Evolutionary conservation across 1,140 invertebrate species (phyloP), one percentile per base, ranked within the genome.

Genomic region (Fragariocoptes setiger): DNA sequence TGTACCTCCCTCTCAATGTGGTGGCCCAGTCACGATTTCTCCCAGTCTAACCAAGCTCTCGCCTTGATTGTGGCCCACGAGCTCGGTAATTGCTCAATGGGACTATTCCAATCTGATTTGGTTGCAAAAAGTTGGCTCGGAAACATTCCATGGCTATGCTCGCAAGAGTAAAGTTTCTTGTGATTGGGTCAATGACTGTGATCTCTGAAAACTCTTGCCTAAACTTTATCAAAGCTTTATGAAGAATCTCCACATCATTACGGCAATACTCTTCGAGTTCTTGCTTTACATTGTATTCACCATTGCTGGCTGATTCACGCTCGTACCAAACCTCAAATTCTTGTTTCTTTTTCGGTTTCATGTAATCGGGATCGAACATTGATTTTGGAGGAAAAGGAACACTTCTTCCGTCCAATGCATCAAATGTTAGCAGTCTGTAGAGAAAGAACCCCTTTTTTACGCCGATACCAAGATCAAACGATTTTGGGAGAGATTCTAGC

Each of bases 271-370:
- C n/a, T n/a, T n/a, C n/a, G n/a, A n/a, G n/a, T n/a, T n/a, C n/a
- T n/a, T n/a, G n/a, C n/a, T n/a, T n/a, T n/a, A n/a, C n/a, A n/a
- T n/a, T n/a, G n/a, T n/a, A n/a, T n/a, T n/a, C n/a, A n/a, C n/a
- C n/a, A n/a, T n/a, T 44, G 36, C 25, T 31, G 13, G 4, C 44
- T n/a, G n/a, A n/a, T n/a, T n/a, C n/a, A n/a, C n/a, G n/a, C n/a
- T 21, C 46, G 36, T 20, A 49, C 31, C 25, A 31, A 39, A 16
- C 42, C 17, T 5, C 44, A 19, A 44, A 45, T 42, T 31, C n/a
- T 20, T 19, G 22, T 43, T 14, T 38, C 4, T 12, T 40, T 21
- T n/a, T 19, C 14, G 21, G 47, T 35, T 14, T 39, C 17, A 17
- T 44, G 37, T 12, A 52, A 2, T 4, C 0, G 4, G 39, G 39